These are phyloP conservation scores for human DNA, from an alignment of 2,113 vertebrate species.

Conservation along the genomic window DNA sequence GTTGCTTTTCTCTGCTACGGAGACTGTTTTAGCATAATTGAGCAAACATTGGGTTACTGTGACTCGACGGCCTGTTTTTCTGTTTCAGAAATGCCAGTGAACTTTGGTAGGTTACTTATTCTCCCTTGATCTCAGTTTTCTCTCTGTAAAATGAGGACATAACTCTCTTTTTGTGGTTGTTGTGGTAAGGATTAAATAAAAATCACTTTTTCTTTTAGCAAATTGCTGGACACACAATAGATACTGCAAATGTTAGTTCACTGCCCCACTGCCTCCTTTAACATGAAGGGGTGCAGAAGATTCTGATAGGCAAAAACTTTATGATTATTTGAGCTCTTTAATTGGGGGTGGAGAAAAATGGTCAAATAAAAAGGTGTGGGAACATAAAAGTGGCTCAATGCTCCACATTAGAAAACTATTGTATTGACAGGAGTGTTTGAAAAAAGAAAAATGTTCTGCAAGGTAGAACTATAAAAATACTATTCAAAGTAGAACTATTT, in stretches of 20 bases:
- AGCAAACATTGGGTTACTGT: accelerated
- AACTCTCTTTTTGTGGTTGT: background rate
- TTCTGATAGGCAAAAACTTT: background rate
- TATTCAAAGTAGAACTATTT: background rate
- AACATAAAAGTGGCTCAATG: background rate
- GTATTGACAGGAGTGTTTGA: background rate
- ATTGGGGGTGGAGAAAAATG: background rate
- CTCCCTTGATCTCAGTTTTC: background rate
- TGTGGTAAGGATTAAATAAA: background rate
- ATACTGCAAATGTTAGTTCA: background rate
- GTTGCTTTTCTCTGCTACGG: background rate
- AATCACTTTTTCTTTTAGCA: background rate
- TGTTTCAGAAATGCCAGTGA: background rate
- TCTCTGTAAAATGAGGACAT: background rate
- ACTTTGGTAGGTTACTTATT: background rate
- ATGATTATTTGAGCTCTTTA: background rate
- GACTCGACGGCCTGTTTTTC: accelerated
- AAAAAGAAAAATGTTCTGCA: background rate
- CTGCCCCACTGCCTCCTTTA: background rate
- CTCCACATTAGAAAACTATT: background rate
- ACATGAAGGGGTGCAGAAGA: background rate
- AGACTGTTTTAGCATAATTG: background rate
- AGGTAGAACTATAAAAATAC: background rate
- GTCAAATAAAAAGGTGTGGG: background rate
- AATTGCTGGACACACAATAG: background rate